These are phyloP conservation scores for Sebastes trivittatus DNA, from an alignment of 2,797 vertebrate genomes.

Conservation along the genomic window DNA sequence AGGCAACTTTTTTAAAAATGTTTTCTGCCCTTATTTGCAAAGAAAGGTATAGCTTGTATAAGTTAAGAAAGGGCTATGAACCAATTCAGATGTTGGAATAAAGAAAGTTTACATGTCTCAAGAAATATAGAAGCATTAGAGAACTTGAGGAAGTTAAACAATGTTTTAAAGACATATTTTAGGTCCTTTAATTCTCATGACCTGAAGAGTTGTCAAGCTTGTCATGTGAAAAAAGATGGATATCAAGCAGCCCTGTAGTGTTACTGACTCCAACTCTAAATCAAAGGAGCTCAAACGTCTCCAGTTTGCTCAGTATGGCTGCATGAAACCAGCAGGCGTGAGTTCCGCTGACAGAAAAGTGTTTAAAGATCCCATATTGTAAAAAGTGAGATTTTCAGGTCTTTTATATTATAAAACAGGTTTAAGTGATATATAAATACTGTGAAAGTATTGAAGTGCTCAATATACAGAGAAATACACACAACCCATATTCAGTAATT, in stretches of 20 bases:
- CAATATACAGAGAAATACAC: no score
- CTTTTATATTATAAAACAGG: no score
- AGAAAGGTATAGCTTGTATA: no score
- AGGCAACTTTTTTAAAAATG: neutral
- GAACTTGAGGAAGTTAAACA: neutral
- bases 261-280: neutral
- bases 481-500: no score
- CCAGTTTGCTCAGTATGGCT: neutral
- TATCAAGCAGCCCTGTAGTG: no score
- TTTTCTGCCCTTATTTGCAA: neutral
- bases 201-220: neutral
- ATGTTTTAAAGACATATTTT: neutral
- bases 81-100: neutral
- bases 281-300: neutral
- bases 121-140: neutral
- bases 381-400: no score
- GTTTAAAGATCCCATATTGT: conserved; percentile 46
- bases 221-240: neutral
- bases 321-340: neutral
- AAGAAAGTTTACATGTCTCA: no score
- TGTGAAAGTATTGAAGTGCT: no score
- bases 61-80: neutral
- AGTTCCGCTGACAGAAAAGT: conserved; percentile 15
- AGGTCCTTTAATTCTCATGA: neutral
- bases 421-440: no score